Evolutionary conservation across 2,797 vertebrate species (phyloP).

Genomic region (Takifugu ocellatus): DNA sequence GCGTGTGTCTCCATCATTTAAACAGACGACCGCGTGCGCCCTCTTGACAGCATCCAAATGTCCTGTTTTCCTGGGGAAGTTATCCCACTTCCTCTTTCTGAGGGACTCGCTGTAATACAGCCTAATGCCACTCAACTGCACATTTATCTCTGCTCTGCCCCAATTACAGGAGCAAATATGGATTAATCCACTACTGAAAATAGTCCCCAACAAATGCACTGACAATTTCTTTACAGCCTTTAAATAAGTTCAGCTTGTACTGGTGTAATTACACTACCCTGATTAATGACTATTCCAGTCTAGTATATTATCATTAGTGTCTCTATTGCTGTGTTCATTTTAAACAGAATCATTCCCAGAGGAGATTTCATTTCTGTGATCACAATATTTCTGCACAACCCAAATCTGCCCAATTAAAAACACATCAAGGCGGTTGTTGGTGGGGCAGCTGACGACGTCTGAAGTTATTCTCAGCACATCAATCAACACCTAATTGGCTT

Average conservation of each 20-base stretch:
- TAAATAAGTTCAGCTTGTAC: background rate
- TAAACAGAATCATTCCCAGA: background rate
- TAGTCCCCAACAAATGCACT: background rate
- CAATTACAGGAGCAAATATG: background rate
- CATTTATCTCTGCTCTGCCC: too few relatives aligned
- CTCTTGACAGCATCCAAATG: too few relatives aligned
- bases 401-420: background rate
- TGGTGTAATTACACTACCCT: background rate
- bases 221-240: background rate
- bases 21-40: too few relatives aligned
- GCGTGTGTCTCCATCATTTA: background rate
- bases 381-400: background rate
- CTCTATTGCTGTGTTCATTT: background rate
- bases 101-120: too few relatives aligned
- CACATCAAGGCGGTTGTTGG: too few relatives aligned
- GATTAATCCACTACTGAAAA: background rate
- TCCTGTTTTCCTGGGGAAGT: too few relatives aligned
- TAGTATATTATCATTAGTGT: background rate
- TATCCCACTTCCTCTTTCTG: too few relatives aligned
- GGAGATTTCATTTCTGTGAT: background rate
- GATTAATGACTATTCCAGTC: background rate
- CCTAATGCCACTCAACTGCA: too few relatives aligned
- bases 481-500: too few relatives aligned
- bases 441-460: too few relatives aligned
- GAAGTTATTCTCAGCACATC: too few relatives aligned